Percentiles rank a stretch among this genome's conserved stretches.
These are phyloP conservation scores for Penelope pileata DNA, from an alignment of 2,113 vertebrate species.

Conservation along the genomic window DNA sequence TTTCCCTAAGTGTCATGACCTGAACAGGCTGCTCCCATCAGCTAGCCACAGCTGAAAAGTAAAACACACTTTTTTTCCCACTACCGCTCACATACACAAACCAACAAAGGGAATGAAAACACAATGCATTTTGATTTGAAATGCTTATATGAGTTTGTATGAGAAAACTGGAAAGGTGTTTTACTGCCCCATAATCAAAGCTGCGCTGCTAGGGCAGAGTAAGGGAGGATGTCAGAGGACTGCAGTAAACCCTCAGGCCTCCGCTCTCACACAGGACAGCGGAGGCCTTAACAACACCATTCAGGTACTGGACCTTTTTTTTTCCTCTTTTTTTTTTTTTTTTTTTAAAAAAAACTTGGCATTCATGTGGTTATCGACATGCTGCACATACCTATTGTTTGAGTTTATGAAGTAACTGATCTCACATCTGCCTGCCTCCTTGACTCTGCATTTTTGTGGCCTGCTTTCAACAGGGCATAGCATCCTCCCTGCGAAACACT, in stretches of 20 bases:
- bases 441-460: background rate
- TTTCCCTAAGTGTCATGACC: background rate
- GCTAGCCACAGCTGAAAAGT: background rate
- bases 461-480: background rate
- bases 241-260: background rate
- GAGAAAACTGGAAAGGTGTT: background rate
- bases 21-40: background rate
- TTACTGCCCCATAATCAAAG: background rate
- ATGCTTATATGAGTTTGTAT: background rate
- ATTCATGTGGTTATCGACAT: background rate
- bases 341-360: no score
- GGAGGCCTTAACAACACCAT: background rate
- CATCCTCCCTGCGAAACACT: background rate
- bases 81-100: background rate
- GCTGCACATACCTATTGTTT: background rate
- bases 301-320: no score
- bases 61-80: background rate
- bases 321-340: no score
- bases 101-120: background rate
- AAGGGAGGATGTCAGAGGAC: background rate
- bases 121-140: background rate
- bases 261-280: background rate
- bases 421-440: background rate
- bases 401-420: no score
- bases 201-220: background rate